Percentiles rank a stretch among this genome's conserved stretches.
Evolutionary conservation across 2,888 invertebrate species (phyloP).

Genomic region (Acanthosepion pharaonis): DNA sequence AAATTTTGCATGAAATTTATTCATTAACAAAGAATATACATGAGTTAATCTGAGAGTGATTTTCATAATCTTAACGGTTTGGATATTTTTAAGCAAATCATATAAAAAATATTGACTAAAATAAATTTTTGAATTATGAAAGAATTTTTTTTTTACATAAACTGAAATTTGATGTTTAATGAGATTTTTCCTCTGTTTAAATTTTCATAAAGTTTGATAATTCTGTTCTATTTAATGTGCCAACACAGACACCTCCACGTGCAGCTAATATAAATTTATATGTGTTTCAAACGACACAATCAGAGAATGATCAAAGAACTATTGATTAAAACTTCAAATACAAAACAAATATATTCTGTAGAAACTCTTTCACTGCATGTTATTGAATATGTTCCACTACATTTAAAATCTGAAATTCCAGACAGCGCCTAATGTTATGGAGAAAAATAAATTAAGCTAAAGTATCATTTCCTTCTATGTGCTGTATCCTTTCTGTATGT

Average conservation of each 20-base stretch:
- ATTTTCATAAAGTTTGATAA: too few relatives aligned
- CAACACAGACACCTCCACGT: not conserved
- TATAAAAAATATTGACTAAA: not conserved
- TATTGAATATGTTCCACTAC: not conserved
- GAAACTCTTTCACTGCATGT: not conserved
- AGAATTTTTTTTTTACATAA: not conserved
- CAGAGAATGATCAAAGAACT: not conserved
- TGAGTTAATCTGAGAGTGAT: not conserved
- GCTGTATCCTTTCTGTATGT: too few relatives aligned
- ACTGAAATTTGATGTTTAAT: too few relatives aligned
- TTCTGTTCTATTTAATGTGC: not conserved
- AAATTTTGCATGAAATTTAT: not conserved
- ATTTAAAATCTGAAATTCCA: not conserved
- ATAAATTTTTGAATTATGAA: not conserved
- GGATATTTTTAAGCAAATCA: not conserved
- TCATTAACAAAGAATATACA: not conserved
- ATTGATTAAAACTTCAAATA: not conserved
- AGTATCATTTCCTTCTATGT: too few relatives aligned
- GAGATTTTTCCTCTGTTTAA: too few relatives aligned
- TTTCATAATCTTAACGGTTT: not conserved
- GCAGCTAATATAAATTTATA: not conserved
- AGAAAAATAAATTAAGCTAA: too few relatives aligned
- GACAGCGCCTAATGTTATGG: too few relatives aligned
- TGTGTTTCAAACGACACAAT: not conserved
- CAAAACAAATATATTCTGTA: not conserved